Evolutionary conservation across 2,888 invertebrate genomes (phyloP), one percentile per base, ranked within the genome.

Genomic region (Parnassius glacialis): DNA sequence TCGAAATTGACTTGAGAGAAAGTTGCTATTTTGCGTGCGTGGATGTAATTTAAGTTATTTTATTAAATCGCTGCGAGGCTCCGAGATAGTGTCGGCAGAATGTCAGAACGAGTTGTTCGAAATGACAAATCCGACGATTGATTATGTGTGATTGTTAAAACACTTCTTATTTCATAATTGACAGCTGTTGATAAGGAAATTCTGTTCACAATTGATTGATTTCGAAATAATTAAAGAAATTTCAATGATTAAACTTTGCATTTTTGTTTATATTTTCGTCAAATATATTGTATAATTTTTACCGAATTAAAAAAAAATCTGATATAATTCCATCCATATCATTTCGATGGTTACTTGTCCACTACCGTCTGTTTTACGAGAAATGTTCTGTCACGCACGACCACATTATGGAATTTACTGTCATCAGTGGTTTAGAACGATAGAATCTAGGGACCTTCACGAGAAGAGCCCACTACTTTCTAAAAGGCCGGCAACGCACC

Each of bases 41-140:
- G 71, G 70, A 1, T 9, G 48, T 74, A 76, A 80, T 83, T 83
- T 76, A 76, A 73, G 70, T 74, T 74, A 74, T 74, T 74, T 74
- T 75, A 72, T 75, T 72, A 71, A 77, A 78, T 12, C 43, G 42
- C 43, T 13, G 55, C 12, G 11, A 43, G 42, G 16, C 45, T 5
- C 48, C 41, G 16, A 43, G 61, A 61, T 61, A 61, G 20, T 44
- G 58, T 61, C 55, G 44, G 25, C 56, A 20, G 43, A 55, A 13
- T 43, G 54, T 53, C 53, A n/a, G 42, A 50, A 10, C 16, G 43
- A 42, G 42, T 48, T 34, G 47, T 16, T n/a, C 25, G 25, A 12
- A 34, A 34, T 42, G 48, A 53, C 53, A 50, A 48, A 10, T 7
- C 13, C n/a, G 41, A 52, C 16, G 58, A 58, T 59, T 48, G 62